Percentiles rank a stretch among this genome's conserved stretches.
These are phyloP conservation scores for Octodonta nipae DNA, from an alignment of 2,888 invertebrate species.

Conservation along the genomic window DNA sequence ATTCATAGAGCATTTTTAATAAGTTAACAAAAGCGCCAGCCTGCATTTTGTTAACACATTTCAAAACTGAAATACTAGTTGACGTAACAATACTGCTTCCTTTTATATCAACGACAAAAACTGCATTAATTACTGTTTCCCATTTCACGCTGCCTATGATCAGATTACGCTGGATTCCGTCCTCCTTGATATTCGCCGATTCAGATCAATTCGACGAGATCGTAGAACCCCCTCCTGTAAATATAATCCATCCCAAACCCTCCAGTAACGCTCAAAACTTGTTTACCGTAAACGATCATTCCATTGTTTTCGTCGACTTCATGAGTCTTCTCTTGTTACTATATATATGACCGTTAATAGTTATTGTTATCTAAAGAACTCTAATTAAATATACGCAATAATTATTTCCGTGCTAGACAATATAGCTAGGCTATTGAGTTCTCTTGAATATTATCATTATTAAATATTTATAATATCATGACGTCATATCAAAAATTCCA, in stretches of 20 bases:
- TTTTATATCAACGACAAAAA: too few relatives aligned
- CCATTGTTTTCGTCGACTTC: slow-evolving; percentile 15
- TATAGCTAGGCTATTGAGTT: neutral
- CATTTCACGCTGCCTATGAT: slow-evolving; percentile 19
- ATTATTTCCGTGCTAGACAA: slow-evolving; percentile 5
- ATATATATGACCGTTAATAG: slow-evolving; percentile 7
- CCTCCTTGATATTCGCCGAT: slow-evolving; percentile 49
- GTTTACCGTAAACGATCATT: slow-evolving; percentile 16
- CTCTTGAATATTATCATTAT: neutral
- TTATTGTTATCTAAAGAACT: too few relatives aligned
- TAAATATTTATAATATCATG: neutral
- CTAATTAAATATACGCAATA: slow-evolving; percentile 12
- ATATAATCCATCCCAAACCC: slow-evolving; percentile 55
- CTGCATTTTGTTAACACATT: too few relatives aligned
- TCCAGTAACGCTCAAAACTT: slow-evolving; percentile 28
- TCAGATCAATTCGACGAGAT: slow-evolving; percentile 50
- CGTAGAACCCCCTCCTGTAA: slow-evolving; percentile 54
- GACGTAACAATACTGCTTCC: too few relatives aligned
- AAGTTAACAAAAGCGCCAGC: too few relatives aligned
- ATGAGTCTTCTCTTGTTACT: neutral
- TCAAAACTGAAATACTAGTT: too few relatives aligned
- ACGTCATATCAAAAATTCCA: too few relatives aligned
- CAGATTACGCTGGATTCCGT: slow-evolving; percentile 50
- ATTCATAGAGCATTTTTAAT: too few relatives aligned
- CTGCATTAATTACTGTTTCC: slow-evolving; percentile 3